Evolutionary conservation across 2,888 invertebrate genomes (phyloP).

Genomic region (Sminthurinus aureus): DNA sequence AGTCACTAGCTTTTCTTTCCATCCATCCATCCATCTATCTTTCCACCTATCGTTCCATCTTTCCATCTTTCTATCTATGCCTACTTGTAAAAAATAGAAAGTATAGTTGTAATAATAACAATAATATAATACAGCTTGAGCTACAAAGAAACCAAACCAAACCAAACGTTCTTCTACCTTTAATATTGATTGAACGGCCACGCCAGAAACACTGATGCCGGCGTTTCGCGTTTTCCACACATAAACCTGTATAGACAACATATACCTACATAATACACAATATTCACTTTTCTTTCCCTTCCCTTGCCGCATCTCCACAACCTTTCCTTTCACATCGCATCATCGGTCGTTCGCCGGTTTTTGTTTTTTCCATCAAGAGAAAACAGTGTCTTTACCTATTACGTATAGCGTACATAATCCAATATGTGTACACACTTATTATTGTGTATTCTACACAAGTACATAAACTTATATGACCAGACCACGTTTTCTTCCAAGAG

Average conservation of each 20-base stretch:
- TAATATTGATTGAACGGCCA: constrained; percentile 44
- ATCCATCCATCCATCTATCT: not conserved
- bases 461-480: not conserved
- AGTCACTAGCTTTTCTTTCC: not conserved
- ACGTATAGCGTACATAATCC: not conserved
- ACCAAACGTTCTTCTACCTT: constrained; percentile 11
- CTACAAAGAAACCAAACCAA: not conserved
- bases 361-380: constrained; percentile 29
- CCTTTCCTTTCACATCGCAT: constrained; percentile 26
- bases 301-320: constrained; percentile 19
- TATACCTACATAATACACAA: not conserved
- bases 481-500: not conserved
- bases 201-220: constrained; percentile 37
- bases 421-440: too few relatives aligned
- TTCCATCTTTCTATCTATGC: too few relatives aligned
- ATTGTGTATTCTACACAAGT: not conserved
- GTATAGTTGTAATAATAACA: not conserved
- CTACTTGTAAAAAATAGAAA: too few relatives aligned
- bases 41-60: too few relatives aligned
- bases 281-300: not conserved
- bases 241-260: too few relatives aligned
- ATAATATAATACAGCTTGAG: not conserved
- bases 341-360: constrained; percentile 23
- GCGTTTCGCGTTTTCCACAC: constrained; percentile 26
- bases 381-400: constrained; percentile 28